phyloP scores from a whole-genome alignment of 2,113 vertebrate species.

The Emydura subglobosa region DNA sequence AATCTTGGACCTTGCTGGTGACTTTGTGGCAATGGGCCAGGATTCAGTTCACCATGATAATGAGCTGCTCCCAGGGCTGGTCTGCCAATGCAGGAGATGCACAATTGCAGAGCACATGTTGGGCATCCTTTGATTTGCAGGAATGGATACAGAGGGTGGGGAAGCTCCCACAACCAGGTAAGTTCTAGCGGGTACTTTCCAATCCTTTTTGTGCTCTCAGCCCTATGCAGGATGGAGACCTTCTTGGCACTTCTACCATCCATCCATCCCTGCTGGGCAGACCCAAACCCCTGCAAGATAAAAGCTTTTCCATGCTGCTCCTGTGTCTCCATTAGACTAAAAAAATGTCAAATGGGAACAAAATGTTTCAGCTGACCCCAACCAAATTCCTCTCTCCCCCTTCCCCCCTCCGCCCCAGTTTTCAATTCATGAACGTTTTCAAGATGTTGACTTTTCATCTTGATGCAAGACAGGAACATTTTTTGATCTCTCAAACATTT shows the following conservation, averaged over 20 bases:
- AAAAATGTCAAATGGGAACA: background rate
- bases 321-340: background rate
- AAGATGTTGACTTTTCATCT: background rate
- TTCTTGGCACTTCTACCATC: background rate
- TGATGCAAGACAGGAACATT: background rate
- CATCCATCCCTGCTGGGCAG: background rate
- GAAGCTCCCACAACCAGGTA: background rate
- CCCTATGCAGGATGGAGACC: background rate
- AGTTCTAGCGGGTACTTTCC: background rate
- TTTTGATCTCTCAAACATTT: background rate
- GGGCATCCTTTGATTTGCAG: background rate
- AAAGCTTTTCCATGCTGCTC: background rate
- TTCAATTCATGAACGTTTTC: background rate
- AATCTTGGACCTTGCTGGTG: background rate
- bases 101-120: background rate
- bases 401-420: background rate
- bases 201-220: background rate
- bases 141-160: background rate
- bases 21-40: background rate
- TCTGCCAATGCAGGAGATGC: background rate
- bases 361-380: background rate
- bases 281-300: background rate
- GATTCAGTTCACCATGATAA: background rate
- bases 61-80: background rate
- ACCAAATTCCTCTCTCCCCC: background rate